Conservation (phyloP, 2,113 vertebrate species). For the Ascaphus truei region DNA sequence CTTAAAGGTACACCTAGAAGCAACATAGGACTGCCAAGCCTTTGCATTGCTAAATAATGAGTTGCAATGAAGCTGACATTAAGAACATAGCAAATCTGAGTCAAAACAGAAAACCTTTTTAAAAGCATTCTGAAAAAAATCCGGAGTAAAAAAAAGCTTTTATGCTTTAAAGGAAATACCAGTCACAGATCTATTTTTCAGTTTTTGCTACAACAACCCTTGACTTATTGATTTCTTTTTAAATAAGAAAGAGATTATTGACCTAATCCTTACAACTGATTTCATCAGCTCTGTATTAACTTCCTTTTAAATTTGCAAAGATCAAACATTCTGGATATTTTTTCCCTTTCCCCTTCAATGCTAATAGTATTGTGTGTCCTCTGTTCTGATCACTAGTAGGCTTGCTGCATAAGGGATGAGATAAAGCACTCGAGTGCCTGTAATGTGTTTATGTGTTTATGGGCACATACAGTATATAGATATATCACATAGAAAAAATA, state of each 20-base stretch:
- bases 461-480: too few relatives aligned
- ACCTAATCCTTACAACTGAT: background rate
- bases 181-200: background rate
- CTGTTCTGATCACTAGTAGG: background rate
- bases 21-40: background rate
- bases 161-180: too few relatives aligned
- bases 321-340: background rate
- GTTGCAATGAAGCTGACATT: constrained; percentile 13
- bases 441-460: too few relatives aligned
- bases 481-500: too few relatives aligned
- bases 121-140: too few relatives aligned
- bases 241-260: background rate
- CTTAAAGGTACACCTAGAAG: constrained; percentile 41
- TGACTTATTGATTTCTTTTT: background rate
- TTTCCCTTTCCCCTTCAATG: background rate
- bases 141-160: too few relatives aligned
- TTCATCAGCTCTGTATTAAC: background rate
- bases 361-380: background rate
- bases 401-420: too few relatives aligned
- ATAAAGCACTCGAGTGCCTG: too few relatives aligned
- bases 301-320: background rate
- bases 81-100: background rate
- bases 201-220: background rate
- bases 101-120: background rate
- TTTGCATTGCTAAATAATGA: constrained; percentile 22